Evolutionary conservation across 2,888 invertebrate species (phyloP).

Genomic region (Amiota mariae): DNA sequence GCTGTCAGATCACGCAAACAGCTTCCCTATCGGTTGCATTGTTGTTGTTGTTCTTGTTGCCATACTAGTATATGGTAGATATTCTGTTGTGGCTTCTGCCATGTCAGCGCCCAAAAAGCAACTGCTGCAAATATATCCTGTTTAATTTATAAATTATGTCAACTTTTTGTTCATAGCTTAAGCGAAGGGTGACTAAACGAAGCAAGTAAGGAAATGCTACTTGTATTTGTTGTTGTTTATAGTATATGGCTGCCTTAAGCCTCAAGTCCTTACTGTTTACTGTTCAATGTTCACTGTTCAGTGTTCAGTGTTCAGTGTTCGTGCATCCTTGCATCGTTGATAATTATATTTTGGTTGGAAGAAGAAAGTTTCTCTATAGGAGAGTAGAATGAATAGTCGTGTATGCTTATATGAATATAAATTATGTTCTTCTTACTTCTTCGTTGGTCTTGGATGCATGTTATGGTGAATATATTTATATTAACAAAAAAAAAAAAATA

Average conservation of each 20-base stretch:
- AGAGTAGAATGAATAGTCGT: no score
- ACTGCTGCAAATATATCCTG: conserved; percentile 25
- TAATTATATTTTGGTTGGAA: conserved; percentile 22
- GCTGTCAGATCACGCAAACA: conserved; percentile 2
- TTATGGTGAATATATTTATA: neutral
- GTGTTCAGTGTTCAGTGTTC: neutral
- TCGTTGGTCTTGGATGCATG: neutral
- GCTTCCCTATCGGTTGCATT: conserved; percentile 48
- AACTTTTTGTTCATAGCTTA: conserved; percentile 12
- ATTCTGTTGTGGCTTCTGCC: conserved; percentile 39
- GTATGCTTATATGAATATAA: conserved; percentile 15
- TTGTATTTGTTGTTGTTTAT: no score
- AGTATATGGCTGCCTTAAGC: conserved; percentile 2
- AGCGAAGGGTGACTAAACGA: no score
- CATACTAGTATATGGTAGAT: conserved; percentile 5
- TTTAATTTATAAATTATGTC: conserved; percentile 30
- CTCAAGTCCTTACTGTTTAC: neutral
- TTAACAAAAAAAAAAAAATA: neutral
- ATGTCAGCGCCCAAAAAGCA: conserved; percentile 49
- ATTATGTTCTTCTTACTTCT: conserved; percentile 11
- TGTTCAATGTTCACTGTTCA: neutral
- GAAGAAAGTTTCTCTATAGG: conserved; percentile 9
- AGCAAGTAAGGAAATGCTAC: no score
- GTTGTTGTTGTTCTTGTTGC: conserved; percentile 30
- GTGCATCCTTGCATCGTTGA: neutral